These are phyloP conservation scores for Synanthedon andrenaeformis DNA, from an alignment of 2,888 invertebrate species.

Conservation along the genomic window DNA sequence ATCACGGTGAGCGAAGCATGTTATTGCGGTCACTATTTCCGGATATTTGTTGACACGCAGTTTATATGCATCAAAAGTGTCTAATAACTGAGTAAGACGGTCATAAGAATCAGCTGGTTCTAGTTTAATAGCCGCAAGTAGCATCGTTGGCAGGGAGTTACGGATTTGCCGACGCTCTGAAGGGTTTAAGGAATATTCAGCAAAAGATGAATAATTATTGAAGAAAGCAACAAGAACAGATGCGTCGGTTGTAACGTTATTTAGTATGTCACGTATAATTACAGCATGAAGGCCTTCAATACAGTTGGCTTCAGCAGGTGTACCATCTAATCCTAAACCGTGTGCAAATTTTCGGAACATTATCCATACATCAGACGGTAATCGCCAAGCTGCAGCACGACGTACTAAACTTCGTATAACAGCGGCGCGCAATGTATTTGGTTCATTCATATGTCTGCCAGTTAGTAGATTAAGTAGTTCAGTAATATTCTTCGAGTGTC, in stretches of 20 bases:
- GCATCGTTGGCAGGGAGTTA: not conserved
- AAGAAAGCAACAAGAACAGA: not conserved
- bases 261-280: not conserved
- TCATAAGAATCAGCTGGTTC: conserved; percentile 7
- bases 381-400: conserved; percentile 4
- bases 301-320: conserved; percentile 2
- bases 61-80: conserved; percentile 23
- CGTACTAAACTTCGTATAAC: conserved; percentile 4
- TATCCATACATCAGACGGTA: conserved; percentile 5
- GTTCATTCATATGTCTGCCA: conserved; percentile 5
- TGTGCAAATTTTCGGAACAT: conserved; percentile 1
- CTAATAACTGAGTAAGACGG: conserved; percentile 18
- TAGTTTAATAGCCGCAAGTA: conserved; percentile 2
- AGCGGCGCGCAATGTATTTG: conserved; percentile 4
- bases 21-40: conserved; percentile 17
- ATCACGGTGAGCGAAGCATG: conserved; percentile 16
- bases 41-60: conserved; percentile 15
- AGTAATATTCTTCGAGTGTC: conserved; percentile 23
- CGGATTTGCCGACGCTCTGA: not conserved
- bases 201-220: not conserved
- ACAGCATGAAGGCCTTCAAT: conserved; percentile 5
- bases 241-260: not conserved
- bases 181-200: not conserved
- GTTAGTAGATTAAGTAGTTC: conserved; percentile 26
- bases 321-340: conserved; percentile 5